Base-by-base conservation (phyloP, 2,797 vertebrate species). In the Sebastes itinus region DNA sequence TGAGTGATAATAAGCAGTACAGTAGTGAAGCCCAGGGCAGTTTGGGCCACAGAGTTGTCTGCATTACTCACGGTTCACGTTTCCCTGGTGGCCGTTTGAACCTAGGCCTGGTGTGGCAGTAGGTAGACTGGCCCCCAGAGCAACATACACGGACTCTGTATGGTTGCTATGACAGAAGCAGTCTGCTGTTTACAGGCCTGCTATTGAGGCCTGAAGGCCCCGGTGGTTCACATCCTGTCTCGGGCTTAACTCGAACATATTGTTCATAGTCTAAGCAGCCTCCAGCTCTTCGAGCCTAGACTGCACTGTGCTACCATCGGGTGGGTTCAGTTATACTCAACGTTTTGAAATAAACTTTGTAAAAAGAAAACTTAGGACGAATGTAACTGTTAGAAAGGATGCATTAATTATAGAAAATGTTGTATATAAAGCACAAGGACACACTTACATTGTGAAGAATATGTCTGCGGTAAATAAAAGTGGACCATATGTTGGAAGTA, bases 1-100 rank as follows among this genome's bases (percentile, higher is more conserved):
- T 71, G 84, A 64, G 64, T 81, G 88, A 91, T 89, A 82, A 86
- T 88, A 86, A 89, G 81, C 84, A 28, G 75, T 71, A 69, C 87
- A 90, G 87, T 66, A 84, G 84, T 82, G 58, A 87, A 83, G 92
- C 93, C 91, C 58, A 46, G 87, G 92, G 91, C 92, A 58, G 64
- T 67, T 60, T 60, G 69, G 85, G 90, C 86, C 86, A 87, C 80
- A 80, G 82, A 76, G 87, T 85, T 92, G 90, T 93, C 90, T 88
- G 91, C 88, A 89, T 96, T 95, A 95, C 92, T 94, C 94, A 95
- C 10, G 86, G 88, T 91, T 94, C 93, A 91, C 68, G 81, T 89
- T 92, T 94, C 91, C 91, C 94, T 87, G 75, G 91, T 92, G 93
- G 94, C 88, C 25, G 60, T 90, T 93, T 95, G 92, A 94, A 94